Percentiles rank a stretch among this genome's conserved stretches.
phyloP scores from a whole-genome alignment of 2,888 invertebrate species.

The Plebejus argus region DNA sequence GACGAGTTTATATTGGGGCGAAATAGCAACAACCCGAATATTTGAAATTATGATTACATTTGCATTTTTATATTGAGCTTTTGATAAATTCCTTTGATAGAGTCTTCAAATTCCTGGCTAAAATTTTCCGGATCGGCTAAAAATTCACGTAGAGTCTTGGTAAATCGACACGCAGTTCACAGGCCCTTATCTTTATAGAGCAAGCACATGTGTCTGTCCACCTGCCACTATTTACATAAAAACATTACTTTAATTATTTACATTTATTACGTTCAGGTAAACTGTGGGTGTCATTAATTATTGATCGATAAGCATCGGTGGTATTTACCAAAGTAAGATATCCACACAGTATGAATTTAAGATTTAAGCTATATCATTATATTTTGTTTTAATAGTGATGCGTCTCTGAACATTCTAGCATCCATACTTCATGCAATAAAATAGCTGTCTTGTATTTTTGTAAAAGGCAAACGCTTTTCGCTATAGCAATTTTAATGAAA shows the following conservation, averaged over 20 bases:
- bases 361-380: not conserved
- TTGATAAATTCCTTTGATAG: not conserved
- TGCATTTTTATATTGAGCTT: too few species aligned
- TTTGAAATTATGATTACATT: not conserved
- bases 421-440: too few species aligned
- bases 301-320: slow-evolving; percentile 26
- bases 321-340: not conserved
- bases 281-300: slow-evolving; percentile 26
- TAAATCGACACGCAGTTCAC: not conserved
- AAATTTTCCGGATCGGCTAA: not conserved
- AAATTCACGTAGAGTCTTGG: not conserved
- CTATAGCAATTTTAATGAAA: too few species aligned
- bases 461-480: too few species aligned
- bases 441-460: too few species aligned
- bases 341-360: not conserved
- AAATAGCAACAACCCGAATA: not conserved
- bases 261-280: slow-evolving; percentile 48
- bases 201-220: slow-evolving; percentile 21
- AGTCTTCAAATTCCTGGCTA: not conserved
- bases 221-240: slow-evolving; percentile 29
- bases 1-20: not conserved
- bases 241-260: slow-evolving; percentile 31
- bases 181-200: slow-evolving; percentile 32
- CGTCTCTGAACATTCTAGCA: too few species aligned
- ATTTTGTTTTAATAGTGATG: not conserved